Evolutionary conservation across 1,140 invertebrate genomes (phyloP).

Genomic region (Notospermus geniculatus): DNA sequence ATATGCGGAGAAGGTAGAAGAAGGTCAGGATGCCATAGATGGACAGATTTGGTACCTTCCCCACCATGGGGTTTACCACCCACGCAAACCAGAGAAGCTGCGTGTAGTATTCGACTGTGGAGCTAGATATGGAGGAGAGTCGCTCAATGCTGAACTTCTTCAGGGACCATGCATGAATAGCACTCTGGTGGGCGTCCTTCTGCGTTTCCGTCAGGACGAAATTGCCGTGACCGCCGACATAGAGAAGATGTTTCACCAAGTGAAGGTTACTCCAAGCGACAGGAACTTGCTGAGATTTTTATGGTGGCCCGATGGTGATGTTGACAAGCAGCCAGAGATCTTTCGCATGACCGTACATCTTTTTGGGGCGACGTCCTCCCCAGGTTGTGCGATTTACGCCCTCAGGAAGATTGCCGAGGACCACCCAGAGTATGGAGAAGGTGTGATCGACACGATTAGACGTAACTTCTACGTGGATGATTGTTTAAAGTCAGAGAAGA

Average conservation of each 20-base stretch:
- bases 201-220: constrained; percentile 25
- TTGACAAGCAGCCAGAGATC: constrained; percentile 12
- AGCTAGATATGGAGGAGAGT: constrained; percentile 25
- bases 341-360: constrained; percentile 28
- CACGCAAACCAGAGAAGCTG: constrained; percentile 25
- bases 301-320: constrained; percentile 21
- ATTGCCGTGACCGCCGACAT: constrained; percentile 28
- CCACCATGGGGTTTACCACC: constrained; percentile 25
- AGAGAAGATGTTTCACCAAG: constrained; percentile 28
- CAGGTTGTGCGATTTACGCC: constrained; percentile 21
- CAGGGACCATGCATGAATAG: constrained; percentile 50
- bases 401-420: constrained; percentile 21
- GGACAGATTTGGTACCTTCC: constrained; percentile 25
- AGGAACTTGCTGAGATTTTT: constrained; percentile 20
- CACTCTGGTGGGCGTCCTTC: constrained; percentile 29
- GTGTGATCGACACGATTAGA: constrained; percentile 2
- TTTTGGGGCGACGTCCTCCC: constrained; percentile 27
- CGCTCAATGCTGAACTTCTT: constrained; percentile 32
- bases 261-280: constrained; percentile 17
- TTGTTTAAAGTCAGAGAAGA: constrained; percentile 13
- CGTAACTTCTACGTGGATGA: constrained; percentile 28
- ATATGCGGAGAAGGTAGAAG: constrained; percentile 1
- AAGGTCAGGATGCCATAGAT: not conserved
- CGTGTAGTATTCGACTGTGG: constrained; percentile 29
- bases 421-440: not conserved